These are phyloP conservation scores for Sepiola atlantica DNA, from an alignment of 2,888 invertebrate genomes.

Conservation along the genomic window DNA sequence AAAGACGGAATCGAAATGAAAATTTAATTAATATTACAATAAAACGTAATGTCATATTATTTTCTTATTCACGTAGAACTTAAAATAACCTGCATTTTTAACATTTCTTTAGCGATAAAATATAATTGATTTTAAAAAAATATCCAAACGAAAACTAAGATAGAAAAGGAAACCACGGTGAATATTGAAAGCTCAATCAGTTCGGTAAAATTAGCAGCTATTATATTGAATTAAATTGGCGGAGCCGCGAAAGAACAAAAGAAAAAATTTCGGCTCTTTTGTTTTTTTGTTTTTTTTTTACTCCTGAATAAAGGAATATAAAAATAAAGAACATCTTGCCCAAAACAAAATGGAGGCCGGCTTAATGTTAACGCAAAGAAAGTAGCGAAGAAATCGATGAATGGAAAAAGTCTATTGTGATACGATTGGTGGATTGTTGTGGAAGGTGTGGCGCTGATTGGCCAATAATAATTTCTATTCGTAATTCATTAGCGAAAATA, in stretches of 20 bases:
- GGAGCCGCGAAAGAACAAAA: background rate
- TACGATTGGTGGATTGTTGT: background rate
- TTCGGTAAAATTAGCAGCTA: background rate
- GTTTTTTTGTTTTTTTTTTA: no score
- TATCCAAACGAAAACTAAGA: background rate
- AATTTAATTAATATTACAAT: background rate
- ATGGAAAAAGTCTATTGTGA: background rate
- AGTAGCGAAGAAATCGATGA: background rate
- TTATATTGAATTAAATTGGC: slow-evolving; percentile 8
- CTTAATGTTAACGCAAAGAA: background rate
- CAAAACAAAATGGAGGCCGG: background rate
- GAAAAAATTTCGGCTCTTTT: background rate
- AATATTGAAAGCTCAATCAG: background rate
- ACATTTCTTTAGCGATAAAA: background rate
- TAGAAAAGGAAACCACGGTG: background rate
- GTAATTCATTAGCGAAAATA: slow-evolving; percentile 16
- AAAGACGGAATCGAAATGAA: background rate
- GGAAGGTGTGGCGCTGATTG: background rate
- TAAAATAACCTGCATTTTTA: background rate
- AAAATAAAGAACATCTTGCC: background rate
- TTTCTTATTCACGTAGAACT: background rate
- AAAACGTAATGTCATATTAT: background rate
- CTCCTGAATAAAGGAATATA: background rate
- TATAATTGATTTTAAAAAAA: background rate
- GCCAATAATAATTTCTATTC: slow-evolving; percentile 13